These are phyloP conservation scores for Aphelenchoides fujianensis DNA, from an alignment of 1,140 invertebrate genomes.

Conservation along the genomic window DNA sequence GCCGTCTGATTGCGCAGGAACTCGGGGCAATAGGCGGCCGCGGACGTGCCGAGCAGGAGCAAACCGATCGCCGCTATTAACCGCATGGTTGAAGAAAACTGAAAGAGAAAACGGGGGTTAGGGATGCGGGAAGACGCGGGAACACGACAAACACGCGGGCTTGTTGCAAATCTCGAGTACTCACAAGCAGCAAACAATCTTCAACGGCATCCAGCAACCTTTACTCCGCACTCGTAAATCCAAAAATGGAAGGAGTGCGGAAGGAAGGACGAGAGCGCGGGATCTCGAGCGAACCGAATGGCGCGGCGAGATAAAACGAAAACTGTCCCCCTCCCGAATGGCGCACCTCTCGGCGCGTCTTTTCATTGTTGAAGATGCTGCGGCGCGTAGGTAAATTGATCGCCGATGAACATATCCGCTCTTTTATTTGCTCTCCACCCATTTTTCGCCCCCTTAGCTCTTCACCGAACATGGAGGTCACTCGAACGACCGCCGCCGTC, in stretches of 20 bases:
- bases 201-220: neutral
- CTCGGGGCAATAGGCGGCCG: constrained; percentile 47
- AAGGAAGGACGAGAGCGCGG: neutral
- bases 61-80: constrained; percentile 26
- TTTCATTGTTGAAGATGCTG: neutral
- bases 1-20: constrained; percentile 52
- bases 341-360: no score
- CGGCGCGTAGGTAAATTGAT: neutral
- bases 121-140: neutral
- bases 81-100: constrained; percentile 8
- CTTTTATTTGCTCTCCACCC: constrained; percentile 5
- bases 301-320: neutral
- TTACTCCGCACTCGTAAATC: neutral
- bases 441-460: constrained; percentile 1
- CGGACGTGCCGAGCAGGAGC: neutral
- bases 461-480: constrained; percentile 1
- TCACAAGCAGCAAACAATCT: neutral
- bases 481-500: neutral
- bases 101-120: neutral
- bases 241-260: neutral
- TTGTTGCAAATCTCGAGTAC: no score
- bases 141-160: no score
- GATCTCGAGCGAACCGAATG: neutral
- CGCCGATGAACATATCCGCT: neutral
- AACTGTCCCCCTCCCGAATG: neutral